phyloP scores from a whole-genome alignment of 2,888 invertebrate genomes.

The Camponotus fellah region DNA sequence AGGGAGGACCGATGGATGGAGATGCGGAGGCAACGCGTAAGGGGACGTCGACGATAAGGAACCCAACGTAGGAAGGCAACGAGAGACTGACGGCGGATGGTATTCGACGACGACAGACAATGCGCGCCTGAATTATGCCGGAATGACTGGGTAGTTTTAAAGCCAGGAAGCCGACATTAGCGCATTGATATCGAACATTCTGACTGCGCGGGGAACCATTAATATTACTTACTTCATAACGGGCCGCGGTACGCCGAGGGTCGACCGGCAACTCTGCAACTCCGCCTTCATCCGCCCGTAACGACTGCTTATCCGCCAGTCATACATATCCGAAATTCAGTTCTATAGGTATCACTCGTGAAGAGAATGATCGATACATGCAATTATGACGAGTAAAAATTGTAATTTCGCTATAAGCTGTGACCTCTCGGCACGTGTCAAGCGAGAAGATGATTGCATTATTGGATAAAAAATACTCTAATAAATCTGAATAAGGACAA shows the following conservation, averaged over 20 bases:
- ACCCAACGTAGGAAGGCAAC: conserved; percentile 48
- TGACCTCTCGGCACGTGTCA: background rate
- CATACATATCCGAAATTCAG: conserved; percentile 42
- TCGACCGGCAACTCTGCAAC: conserved; percentile 38
- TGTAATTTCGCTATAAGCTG: background rate
- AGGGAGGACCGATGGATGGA: conserved; percentile 29
- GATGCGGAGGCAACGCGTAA: conserved; percentile 58
- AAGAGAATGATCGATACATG: conserved; percentile 39
- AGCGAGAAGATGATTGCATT: background rate
- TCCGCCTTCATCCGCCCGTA: conserved; percentile 52
- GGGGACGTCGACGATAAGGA: conserved; percentile 74
- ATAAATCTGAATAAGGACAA: background rate
- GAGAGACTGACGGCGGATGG: conserved; percentile 62
- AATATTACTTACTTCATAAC: conserved; percentile 84
- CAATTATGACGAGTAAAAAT: background rate
- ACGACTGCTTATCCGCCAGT: conserved; percentile 53
- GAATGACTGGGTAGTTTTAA: conserved; percentile 86
- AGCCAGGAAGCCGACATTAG: conserved; percentile 85
- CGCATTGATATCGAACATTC: conserved; percentile 84
- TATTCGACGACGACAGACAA: conserved; percentile 81
- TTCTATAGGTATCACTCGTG: conserved; percentile 22
- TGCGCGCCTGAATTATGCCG: conserved; percentile 84
- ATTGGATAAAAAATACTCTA: background rate
- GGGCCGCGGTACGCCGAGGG: conserved; percentile 48
- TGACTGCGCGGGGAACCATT: conserved; percentile 81